A percentile compares a stretch with the other conserved stretches of the same genome.
Conservation (phyloP, 1,140 invertebrate genomes). For the Gerris buenoi region DNA sequence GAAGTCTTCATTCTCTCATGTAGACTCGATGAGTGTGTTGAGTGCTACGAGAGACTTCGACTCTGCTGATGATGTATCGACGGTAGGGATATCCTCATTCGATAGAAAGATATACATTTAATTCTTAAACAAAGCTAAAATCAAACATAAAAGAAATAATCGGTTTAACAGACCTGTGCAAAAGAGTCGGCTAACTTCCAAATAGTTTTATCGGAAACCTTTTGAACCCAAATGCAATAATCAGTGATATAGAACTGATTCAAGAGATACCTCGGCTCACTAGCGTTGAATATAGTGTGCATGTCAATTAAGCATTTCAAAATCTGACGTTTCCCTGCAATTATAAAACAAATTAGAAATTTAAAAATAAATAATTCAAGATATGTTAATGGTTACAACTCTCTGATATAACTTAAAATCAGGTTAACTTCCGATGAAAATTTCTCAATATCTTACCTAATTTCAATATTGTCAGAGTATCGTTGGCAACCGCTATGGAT, state of each 20-base stretch:
- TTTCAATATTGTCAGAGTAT: slow-evolving; percentile 42
- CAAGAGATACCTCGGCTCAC: slow-evolving; percentile 62
- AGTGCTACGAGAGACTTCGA: no score
- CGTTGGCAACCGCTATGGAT: slow-evolving; percentile 42
- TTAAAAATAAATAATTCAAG: neutral
- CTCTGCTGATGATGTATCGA: no score
- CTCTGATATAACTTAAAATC: no score
- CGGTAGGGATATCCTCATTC: no score
- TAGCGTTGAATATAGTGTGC: slow-evolving; percentile 49
- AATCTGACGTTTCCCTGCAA: slow-evolving; percentile 44
- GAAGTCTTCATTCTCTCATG: no score
- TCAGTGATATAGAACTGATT: slow-evolving; percentile 80
- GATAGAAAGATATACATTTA: no score
- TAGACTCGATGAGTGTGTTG: no score
- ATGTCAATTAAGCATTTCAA: slow-evolving; percentile 65
- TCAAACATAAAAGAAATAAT: no score
- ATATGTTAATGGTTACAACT: no score
- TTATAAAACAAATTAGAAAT: slow-evolving; percentile 8
- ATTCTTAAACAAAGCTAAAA: no score
- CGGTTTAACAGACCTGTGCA: slow-evolving; percentile 14
- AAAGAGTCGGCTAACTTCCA: slow-evolving; percentile 9
- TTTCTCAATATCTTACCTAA: slow-evolving; percentile 31
- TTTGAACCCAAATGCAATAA: slow-evolving; percentile 74
- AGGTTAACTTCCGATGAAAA: neutral
- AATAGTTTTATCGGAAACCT: slow-evolving; percentile 30